Percentiles rank a stretch among this genome's conserved stretches.
These are phyloP conservation scores for Platysteira castanea DNA, from an alignment of 2,113 vertebrate species.

Conservation along the genomic window DNA sequence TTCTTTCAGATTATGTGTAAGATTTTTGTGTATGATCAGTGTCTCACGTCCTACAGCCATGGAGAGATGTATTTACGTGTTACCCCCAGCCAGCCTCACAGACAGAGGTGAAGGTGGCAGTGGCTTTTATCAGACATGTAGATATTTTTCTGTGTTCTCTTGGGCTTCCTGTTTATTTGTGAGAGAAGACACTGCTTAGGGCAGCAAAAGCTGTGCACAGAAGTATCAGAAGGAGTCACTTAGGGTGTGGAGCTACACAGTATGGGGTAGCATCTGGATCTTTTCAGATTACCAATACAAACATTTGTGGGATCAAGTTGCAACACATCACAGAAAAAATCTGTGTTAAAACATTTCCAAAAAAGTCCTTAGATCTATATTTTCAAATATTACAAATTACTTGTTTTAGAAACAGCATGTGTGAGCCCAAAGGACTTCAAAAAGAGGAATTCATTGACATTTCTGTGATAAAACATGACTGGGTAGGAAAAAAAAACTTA, in stretches of 20 bases:
- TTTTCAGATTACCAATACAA: background rate
- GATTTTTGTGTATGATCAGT: fast-evolving
- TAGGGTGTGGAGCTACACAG: background rate
- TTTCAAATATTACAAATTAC: background rate
- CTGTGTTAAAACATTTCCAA: background rate
- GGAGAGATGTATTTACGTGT: background rate
- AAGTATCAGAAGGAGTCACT: background rate
- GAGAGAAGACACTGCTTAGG: background rate
- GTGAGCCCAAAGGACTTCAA: background rate
- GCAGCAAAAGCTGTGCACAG: background rate
- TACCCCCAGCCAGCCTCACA: background rate
- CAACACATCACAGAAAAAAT: background rate
- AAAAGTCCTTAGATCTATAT: background rate
- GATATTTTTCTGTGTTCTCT: background rate
- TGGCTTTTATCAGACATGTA: background rate
- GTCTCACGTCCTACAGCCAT: fast-evolving
- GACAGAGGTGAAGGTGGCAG: background rate
- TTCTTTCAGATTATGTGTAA: background rate
- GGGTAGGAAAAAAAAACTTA: background rate
- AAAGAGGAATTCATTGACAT: background rate
- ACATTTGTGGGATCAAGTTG: background rate
- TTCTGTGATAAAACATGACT: background rate
- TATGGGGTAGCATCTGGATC: background rate
- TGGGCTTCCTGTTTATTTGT: background rate
- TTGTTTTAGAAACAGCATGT: background rate